These are phyloP conservation scores for Panzeria rudis DNA, from an alignment of 2,888 invertebrate species.

Conservation along the genomic window DNA sequence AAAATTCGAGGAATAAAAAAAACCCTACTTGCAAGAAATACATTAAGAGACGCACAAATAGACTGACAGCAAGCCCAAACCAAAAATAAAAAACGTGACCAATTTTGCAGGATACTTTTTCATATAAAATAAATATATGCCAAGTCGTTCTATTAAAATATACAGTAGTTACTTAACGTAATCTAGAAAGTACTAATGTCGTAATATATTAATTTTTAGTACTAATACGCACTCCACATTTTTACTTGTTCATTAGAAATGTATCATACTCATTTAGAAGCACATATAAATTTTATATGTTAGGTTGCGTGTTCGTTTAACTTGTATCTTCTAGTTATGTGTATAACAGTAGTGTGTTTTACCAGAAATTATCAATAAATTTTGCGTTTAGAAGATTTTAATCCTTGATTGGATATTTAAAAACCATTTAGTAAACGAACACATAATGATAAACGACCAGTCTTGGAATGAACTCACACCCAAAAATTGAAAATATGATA, in stretches of 20 bases:
- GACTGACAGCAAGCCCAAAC: too few species aligned
- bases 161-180: too few species aligned
- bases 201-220: background rate
- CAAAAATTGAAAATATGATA: background rate
- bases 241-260: slow-evolving; percentile 19
- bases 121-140: too few species aligned
- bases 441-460: slow-evolving; percentile 53
- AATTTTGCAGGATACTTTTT: too few species aligned
- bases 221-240: background rate
- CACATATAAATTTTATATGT: background rate
- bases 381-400: slow-evolving; percentile 33
- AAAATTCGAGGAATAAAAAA: too few species aligned
- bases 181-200: too few species aligned
- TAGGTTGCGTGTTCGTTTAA: background rate
- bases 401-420: slow-evolving; percentile 65
- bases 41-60: too few species aligned
- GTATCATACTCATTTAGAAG: background rate
- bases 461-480: background rate
- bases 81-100: too few species aligned
- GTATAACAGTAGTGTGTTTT: background rate
- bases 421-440: slow-evolving; percentile 50
- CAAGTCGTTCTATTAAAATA: too few species aligned
- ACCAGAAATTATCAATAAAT: slow-evolving; percentile 11
- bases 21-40: too few species aligned
- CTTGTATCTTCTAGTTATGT: background rate